These are phyloP conservation scores for Cremastinae sp. DNA, from an alignment of 2,888 invertebrate species.

Conservation along the genomic window DNA sequence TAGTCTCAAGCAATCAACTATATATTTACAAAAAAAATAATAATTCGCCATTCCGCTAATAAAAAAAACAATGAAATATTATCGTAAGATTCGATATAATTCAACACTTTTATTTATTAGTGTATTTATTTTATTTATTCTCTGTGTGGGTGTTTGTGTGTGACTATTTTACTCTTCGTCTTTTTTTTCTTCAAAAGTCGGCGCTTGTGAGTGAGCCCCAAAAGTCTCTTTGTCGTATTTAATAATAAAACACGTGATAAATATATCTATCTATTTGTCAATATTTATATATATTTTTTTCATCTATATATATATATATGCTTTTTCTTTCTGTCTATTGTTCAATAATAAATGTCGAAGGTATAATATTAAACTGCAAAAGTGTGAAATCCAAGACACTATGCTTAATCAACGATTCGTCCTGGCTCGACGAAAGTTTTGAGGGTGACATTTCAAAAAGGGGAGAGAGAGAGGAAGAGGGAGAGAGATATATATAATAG, in stretches of 20 bases:
- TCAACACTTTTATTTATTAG: background rate
- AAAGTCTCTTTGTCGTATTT: slow-evolving; percentile 37
- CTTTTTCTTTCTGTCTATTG: slow-evolving; percentile 14
- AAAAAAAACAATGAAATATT: slow-evolving; percentile 16
- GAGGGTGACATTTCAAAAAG: slow-evolving; percentile 20
- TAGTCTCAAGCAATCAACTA: slow-evolving; percentile 59
- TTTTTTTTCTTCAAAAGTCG: slow-evolving; percentile 55
- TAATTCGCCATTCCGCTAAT: slow-evolving; percentile 16
- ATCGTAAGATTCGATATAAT: slow-evolving; percentile 10
- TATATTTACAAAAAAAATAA: slow-evolving; percentile 45
- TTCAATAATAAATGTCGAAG: slow-evolving; percentile 26
- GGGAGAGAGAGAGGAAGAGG: slow-evolving; percentile 28
- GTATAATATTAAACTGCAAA: slow-evolving; percentile 26
- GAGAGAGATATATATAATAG: slow-evolving; percentile 27
- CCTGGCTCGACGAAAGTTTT: slow-evolving; percentile 18
- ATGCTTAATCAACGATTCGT: slow-evolving; percentile 12
- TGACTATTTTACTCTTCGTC: slow-evolving; percentile 12
- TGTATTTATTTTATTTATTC: no score
- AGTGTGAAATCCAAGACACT: slow-evolving; percentile 24
- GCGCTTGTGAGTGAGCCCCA: slow-evolving; percentile 60
- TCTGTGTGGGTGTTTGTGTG: background rate
- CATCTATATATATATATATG: slow-evolving; percentile 35
- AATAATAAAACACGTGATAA: slow-evolving; percentile 22
- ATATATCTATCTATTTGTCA: slow-evolving; percentile 1
- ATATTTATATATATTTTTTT: slow-evolving; percentile 23